Evolutionary conservation across 2,797 vertebrate genomes (phyloP), one percentile per base, ranked within the genome.

Genomic region (Sciaenops ocellatus): DNA sequence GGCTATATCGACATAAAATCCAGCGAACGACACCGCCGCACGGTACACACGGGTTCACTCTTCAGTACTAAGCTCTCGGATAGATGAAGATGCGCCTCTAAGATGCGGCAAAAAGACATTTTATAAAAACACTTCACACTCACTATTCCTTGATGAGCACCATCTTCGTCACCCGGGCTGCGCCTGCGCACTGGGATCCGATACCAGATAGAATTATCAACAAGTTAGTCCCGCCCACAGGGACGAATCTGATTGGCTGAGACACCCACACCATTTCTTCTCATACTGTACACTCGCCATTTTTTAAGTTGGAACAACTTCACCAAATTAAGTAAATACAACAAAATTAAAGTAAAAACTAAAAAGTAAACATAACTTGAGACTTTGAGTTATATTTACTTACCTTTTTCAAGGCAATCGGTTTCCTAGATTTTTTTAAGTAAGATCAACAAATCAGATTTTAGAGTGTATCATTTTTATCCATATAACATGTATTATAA

Each of bases 101-200:
- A 62, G 71, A 73, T 44, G 61, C 38, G 70, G 34, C 26, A 24
- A 63, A 83, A 91, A 87, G 38, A 51, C 51, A 84, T 76, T 84
- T 90, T 80, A 54, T 9, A 79, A 72, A 82, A 73, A 87, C 63
- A 85, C 65, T 89, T 92, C 67, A 71, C 56, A 97, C 98, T 98
- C 93, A 98, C 98, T 97, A 98, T 96, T 98, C 97, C 94, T 99
- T 98, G 94, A 97, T 96, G 92, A 97, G 94, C 97, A 98, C 97
- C 97, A 98, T 98, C 95, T 96, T 98, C 94, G 95, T 94, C 90
- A 90, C 93, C 90, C 61, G 87, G 90, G 90, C 90, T 92, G 94
- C 95, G 93, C 88, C 89, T 96, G 95, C 95, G 93, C 94, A 90
- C 73, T 91, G 76, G 15, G 30, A 50, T 48, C 11, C 44, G 72